phyloP scores from a whole-genome alignment of 2,797 vertebrate genomes.

The Falco berigora region DNA sequence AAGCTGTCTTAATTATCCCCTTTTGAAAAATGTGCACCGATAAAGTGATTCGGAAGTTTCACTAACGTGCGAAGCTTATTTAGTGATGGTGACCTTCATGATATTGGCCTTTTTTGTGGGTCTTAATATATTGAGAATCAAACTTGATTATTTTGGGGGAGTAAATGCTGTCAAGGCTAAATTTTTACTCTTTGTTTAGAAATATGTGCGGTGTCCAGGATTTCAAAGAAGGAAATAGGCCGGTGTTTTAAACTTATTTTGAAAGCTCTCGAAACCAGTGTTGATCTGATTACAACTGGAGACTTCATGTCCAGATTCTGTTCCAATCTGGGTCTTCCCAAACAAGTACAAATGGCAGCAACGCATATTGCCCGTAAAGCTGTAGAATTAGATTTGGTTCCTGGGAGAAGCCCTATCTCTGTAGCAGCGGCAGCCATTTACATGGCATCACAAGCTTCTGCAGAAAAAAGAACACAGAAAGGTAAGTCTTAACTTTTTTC shows the following conservation, averaged over 20 bases:
- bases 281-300: slow-evolving; percentile 97
- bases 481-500: slow-evolving; percentile 68
- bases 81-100: neutral
- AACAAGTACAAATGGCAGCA: slow-evolving; percentile 98
- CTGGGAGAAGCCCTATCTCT: slow-evolving; percentile 95
- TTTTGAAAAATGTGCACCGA: neutral
- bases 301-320: slow-evolving; percentile 98
- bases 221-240: slow-evolving; percentile 99
- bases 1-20: neutral
- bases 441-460: slow-evolving; percentile 98
- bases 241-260: slow-evolving; percentile 93
- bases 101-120: neutral
- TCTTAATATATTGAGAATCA: neutral
- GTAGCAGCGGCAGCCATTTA: slow-evolving; percentile 98
- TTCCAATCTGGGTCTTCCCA: slow-evolving; percentile 94
- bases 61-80: neutral
- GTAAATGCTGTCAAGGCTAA: neutral
- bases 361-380: slow-evolving; percentile 95
- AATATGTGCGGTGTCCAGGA: slow-evolving; percentile 96
- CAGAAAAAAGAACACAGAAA: slow-evolving; percentile 98
- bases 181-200: slow-evolving; percentile 74
- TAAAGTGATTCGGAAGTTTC: neutral
- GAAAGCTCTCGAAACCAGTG: slow-evolving; percentile 97
- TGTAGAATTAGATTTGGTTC: slow-evolving; percentile 94
- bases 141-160: neutral